These are phyloP conservation scores for Drosophila rufa DNA, from an alignment of 1,140 invertebrate species.

Conservation along the genomic window DNA sequence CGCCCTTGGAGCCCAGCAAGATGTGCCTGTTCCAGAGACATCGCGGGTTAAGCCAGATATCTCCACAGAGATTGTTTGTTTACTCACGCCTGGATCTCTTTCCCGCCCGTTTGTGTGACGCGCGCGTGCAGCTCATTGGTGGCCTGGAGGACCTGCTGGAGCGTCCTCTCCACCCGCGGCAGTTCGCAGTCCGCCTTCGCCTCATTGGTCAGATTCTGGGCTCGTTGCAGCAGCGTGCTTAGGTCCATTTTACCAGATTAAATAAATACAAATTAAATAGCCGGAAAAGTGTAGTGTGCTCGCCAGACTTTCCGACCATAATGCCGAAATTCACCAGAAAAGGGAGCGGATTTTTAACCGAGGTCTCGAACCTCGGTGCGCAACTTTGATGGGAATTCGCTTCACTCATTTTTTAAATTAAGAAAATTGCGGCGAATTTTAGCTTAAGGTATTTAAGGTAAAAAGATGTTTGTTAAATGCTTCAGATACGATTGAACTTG, in stretches of 20 bases:
- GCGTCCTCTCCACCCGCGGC: conserved; percentile 95
- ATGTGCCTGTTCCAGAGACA: conserved; percentile 89
- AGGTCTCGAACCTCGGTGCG: too few relatives aligned
- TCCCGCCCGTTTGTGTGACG: conserved; percentile 93
- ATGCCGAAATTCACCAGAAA: too few relatives aligned
- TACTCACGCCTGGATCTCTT: conserved; percentile 96
- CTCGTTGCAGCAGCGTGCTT: conserved; percentile 94
- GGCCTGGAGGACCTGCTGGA: conserved; percentile 95
- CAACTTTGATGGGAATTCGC: too few relatives aligned
- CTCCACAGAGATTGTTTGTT: neutral
- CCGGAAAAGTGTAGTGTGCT: neutral
- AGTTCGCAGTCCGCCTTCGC: conserved; percentile 93
- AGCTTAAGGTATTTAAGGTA: too few relatives aligned
- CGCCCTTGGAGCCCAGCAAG: conserved; percentile 95
- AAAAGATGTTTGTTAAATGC: too few relatives aligned
- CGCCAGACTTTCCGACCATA: neutral
- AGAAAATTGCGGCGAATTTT: too few relatives aligned
- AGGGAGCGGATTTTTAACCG: too few relatives aligned
- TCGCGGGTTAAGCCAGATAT: neutral
- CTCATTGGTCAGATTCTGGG: conserved; percentile 95
- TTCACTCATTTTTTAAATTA: too few relatives aligned
- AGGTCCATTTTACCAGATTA: conserved; percentile 87
- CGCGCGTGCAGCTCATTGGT: conserved; percentile 95
- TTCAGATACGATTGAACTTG: too few relatives aligned
- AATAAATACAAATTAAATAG: conserved; percentile 3